A percentile compares a stretch with the other conserved stretches of the same genome.
These are phyloP conservation scores for Paedocypris micromegethes DNA, from an alignment of 2,797 vertebrate genomes.

Conservation along the genomic window DNA sequence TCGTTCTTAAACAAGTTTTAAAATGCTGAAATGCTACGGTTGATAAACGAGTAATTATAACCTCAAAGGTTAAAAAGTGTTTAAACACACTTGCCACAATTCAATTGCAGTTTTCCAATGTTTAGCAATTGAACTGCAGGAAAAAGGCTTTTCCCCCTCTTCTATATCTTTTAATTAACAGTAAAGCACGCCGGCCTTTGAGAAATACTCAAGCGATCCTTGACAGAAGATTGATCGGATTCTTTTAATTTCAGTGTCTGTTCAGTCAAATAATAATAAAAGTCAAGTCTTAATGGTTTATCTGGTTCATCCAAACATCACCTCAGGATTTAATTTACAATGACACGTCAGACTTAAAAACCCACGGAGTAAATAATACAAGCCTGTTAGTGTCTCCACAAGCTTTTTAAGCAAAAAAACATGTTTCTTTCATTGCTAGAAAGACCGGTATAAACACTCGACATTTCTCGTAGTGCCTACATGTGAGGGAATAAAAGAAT, in stretches of 20 bases:
- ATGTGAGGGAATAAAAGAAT: background rate
- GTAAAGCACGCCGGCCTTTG: constrained; percentile 55
- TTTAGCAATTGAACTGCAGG: background rate
- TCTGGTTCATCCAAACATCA: constrained; percentile 52
- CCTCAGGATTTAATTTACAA: constrained; percentile 18
- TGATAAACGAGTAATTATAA: too few species aligned
- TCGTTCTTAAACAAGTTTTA: too few species aligned
- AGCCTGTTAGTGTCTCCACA: too few species aligned
- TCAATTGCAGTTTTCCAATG: too few species aligned
- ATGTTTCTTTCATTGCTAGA: background rate
- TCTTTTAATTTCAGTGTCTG: constrained; percentile 62
- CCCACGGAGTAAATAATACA: background rate
- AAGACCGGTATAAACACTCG: background rate
- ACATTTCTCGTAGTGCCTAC: background rate
- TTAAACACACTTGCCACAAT: too few species aligned
- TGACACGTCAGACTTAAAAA: background rate
- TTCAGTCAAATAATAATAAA: constrained; percentile 54
- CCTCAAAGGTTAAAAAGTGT: too few species aligned
- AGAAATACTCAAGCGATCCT: constrained; percentile 50
- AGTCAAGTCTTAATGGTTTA: constrained; percentile 61
- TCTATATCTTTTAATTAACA: constrained; percentile 42
- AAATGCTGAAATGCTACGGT: too few species aligned
- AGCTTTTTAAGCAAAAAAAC: too few species aligned
- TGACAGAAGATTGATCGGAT: constrained; percentile 42
- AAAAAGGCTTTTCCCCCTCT: background rate